Conservation (phyloP, 2,113 vertebrate genomes). For the Typhlomys cinereus region DNA sequence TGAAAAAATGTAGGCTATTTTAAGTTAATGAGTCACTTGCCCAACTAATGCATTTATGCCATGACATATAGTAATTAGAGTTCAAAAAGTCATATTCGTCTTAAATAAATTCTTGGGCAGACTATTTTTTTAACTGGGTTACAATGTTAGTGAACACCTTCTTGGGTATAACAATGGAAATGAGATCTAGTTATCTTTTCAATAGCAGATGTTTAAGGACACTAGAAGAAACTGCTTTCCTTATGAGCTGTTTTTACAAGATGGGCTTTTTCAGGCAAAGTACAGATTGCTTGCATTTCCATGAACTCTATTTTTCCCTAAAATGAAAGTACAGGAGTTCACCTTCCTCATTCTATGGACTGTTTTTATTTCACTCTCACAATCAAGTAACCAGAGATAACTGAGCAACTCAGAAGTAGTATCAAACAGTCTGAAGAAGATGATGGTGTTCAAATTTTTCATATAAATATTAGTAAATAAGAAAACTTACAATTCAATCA, state of each 20-base stretch:
- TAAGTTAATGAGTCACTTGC: not conserved
- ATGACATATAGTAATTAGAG: not conserved
- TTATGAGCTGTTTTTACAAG: not conserved
- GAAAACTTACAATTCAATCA: not conserved
- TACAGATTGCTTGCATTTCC: not conserved
- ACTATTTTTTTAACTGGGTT: constrained; percentile 38
- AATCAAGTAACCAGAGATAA: not conserved
- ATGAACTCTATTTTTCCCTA: not conserved
- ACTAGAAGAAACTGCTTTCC: not conserved
- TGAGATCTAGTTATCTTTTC: constrained; percentile 1
- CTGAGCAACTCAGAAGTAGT: not conserved
- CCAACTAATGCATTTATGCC: not conserved
- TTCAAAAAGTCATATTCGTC: not conserved
- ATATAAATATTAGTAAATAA: not conserved
- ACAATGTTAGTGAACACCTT: not conserved
- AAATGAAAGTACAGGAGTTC: not conserved
- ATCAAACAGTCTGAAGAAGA: not conserved
- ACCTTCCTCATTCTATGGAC: not conserved
- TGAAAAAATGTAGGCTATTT: not conserved
- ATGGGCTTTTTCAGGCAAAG: constrained; percentile 3
- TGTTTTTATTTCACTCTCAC: not conserved
- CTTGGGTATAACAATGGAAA: not conserved
- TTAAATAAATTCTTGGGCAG: constrained; percentile 22
- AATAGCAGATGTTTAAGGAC: not conserved
- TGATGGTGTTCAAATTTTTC: not conserved